Conservation (phyloP, 2,888 invertebrate species). For the Eristalis tenax region DNA sequence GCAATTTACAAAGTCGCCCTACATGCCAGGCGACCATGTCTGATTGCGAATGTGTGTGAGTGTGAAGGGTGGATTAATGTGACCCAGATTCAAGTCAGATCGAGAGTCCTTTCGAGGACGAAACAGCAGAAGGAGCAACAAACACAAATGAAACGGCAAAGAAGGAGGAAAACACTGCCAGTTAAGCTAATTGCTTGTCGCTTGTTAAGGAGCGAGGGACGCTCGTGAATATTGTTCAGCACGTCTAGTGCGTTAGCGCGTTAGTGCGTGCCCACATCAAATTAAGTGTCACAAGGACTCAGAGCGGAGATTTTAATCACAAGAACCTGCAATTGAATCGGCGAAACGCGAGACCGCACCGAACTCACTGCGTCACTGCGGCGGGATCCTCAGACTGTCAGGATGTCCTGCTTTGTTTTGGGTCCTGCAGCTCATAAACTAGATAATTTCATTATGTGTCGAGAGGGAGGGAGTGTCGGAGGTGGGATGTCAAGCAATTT, state of each 20-base stretch:
- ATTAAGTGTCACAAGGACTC: no score
- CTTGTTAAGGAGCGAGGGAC: background rate
- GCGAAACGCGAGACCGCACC: background rate
- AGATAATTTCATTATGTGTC: slow-evolving; percentile 55
- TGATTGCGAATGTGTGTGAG: background rate
- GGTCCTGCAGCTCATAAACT: slow-evolving; percentile 33
- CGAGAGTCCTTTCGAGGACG: background rate
- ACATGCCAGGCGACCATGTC: background rate
- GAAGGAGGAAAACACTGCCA: background rate
- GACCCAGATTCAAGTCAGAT: slow-evolving; percentile 51
- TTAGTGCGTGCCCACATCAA: background rate
- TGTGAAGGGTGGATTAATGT: slow-evolving; percentile 49
- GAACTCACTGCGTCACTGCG: background rate
- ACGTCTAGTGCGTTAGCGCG: background rate
- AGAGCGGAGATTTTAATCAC: background rate
- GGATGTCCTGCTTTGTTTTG: slow-evolving; percentile 44
- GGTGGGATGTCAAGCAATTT: background rate
- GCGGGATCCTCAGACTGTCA: background rate
- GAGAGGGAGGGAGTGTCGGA: background rate
- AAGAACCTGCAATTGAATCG: background rate
- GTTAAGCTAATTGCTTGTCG: slow-evolving; percentile 44
- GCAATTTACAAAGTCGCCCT: slow-evolving; percentile 36
- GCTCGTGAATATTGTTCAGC: no score
- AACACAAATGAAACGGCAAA: background rate
- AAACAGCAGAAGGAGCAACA: background rate